Evolutionary conservation across 1,140 invertebrate species (phyloP), one percentile per base, ranked within the genome.

Genomic region (Drosophila tsacasi): DNA sequence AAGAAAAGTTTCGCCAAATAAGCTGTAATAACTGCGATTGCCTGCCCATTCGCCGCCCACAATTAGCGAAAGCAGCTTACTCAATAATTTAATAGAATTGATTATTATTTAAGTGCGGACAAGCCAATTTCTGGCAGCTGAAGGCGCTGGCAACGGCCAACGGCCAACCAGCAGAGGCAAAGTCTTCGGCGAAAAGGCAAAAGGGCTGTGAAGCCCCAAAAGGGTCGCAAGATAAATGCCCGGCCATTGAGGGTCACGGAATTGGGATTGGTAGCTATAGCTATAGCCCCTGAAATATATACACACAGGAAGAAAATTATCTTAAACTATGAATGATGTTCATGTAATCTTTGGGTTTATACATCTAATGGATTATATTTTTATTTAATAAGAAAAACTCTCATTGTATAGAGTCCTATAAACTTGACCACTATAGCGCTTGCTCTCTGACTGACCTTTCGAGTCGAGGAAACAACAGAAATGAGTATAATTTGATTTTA

Each of bases 31-130:
- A 86, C 79, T 81, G 55, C 61, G 32, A 46, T 25, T 27, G 47
- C 61, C 54, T 37, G 25, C 59, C 63, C 57, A 9, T 21, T 19
- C 12, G 32, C 65, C 69, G 46, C 85, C 64, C 75, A 84, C 85
- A 89, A 89, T 89, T 90, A 90, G 81, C 75, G 65, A 79, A 75
- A 82, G 50, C 65, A 67, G 63, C 79, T 73, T 83, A 79, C 74
- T 84, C 71, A 90, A 90, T 89, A 89, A 89, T 89, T 89, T 82
- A 89, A 89, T 89, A 66, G 66, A 90, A 90, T 90, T 90, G 86
- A 90, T 90, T 90, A 90, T 90, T 90, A 90, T 90, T 90, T 90
- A 90, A 90, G 85, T 85, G 81, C 79, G 71, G 82, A 85, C 79
- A 79, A 76, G 68, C 68, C 84, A 83, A 84, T 84, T 80, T 66